A percentile compares a stretch with the other conserved stretches of the same genome.
Evolutionary conservation across 2,113 vertebrate species (phyloP).

Genomic region (cat (Felis catus)): F.catus_Fca126_mat1.0 CM031418.1:37766501-37767000

Average conservation of each 20-base stretch:
- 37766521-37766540: background rate
- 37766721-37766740: constrained; percentile 21
- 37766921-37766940: too few species aligned
- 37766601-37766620: background rate
- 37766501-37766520: constrained; percentile 26
- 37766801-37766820: too few species aligned
- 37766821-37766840: too few species aligned
- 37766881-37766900: too few species aligned
- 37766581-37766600: background rate
- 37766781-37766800: too few species aligned
- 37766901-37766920: too few species aligned
- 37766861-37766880: too few species aligned
- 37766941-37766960: too few species aligned
- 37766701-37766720: background rate
- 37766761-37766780: background rate
- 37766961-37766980: too few species aligned
- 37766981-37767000: too few species aligned
- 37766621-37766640: background rate
- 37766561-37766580: background rate
- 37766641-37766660: background rate
- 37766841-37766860: too few species aligned
- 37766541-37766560: constrained; percentile 29
- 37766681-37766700: background rate
- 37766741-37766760: background rate
- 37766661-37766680: background rate